Base-by-base conservation (phyloP, 30 jellyfish, hydroid and myxozoan species). In the Aurelia aurita region DNA sequence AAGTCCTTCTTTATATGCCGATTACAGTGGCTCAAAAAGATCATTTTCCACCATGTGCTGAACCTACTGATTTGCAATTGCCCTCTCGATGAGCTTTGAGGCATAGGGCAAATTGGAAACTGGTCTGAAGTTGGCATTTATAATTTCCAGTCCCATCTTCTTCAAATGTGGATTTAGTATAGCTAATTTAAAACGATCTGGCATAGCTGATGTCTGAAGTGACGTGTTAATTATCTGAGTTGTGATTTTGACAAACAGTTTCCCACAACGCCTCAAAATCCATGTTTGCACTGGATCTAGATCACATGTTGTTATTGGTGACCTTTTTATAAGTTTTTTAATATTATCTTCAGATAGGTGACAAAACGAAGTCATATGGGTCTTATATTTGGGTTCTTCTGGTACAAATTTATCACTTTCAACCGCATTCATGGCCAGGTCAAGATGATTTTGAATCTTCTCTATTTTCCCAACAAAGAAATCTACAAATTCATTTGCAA, bases 1-100 rank as follows among this genome's bases (percentile, higher is more conserved):
- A 62, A 64, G 77, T 34, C 78, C 67, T 76, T 49, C 75, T 81
- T 29, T 81, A 35, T n/a, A 58, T 78, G 91, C 68, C 21, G 71
- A 45, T 46, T 81, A 76, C 69, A 81, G 45, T 54, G 77, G 76
- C 35, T 81, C 86, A 44, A 54, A 51, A 51, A 81, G 69, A 62
- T 65, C 75, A 68, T 81, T 81, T 29, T 69, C 77, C 85, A 51
- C 69, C 91, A 81, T 45, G 67, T 67, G 85, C 76, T 81, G 64
- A n/a, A 54, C 55, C 22, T 39, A 28, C 54, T 64, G 86, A 64
- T 49, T 54, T 55, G 84, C 76, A 64, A 65, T 86, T 43, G 86
- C 86, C 74, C 54, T 64, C 32, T 66, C 91, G 26, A 81, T 81
- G 31, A 66, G 29, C 66, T 81, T 81, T 45, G 77, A 67, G 77